Conservation (phyloP, 2,113 vertebrate species). For the Clupea harengus region DNA sequence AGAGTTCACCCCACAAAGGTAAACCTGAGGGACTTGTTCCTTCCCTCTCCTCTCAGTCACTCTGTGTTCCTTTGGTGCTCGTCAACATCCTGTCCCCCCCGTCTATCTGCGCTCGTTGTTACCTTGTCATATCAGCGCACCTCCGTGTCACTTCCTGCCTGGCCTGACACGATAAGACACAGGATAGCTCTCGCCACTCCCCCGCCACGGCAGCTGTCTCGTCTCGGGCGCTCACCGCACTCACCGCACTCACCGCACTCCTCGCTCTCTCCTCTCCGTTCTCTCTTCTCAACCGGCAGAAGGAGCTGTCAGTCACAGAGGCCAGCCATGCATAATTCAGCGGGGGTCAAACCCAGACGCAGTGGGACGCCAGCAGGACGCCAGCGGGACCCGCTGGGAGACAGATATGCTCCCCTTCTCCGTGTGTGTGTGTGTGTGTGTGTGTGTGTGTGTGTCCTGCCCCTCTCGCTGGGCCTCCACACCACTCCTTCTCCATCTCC, state of each 20-base stretch:
- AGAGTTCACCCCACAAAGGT: not conserved
- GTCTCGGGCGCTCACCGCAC: no score
- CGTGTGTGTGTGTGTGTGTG: no score
- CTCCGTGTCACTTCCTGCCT: constrained; percentile 1
- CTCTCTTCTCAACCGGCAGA: not conserved
- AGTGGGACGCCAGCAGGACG: not conserved
- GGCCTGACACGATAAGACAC: not conserved
- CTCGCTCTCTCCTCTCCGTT: not conserved
- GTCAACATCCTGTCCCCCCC: not conserved
- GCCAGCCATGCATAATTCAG: constrained; percentile 2
- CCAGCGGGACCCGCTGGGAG: not conserved
- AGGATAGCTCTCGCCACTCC: not conserved
- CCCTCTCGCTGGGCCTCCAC: not conserved
- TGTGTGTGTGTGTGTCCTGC: no score
- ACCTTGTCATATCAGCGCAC: not conserved
- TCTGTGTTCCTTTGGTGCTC: not conserved
- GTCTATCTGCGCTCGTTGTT: not conserved
- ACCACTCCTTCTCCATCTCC: not conserved
- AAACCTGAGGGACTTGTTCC: not conserved
- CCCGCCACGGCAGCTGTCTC: not conserved
- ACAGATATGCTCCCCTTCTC: no score
- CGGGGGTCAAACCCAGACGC: not conserved
- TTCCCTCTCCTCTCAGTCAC: not conserved
- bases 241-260: not conserved
- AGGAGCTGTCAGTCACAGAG: not conserved